Percentiles rank a stretch among this genome's conserved stretches.
Conservation (phyloP, 2,113 vertebrate species). For the Actenoides hombroni region DNA sequence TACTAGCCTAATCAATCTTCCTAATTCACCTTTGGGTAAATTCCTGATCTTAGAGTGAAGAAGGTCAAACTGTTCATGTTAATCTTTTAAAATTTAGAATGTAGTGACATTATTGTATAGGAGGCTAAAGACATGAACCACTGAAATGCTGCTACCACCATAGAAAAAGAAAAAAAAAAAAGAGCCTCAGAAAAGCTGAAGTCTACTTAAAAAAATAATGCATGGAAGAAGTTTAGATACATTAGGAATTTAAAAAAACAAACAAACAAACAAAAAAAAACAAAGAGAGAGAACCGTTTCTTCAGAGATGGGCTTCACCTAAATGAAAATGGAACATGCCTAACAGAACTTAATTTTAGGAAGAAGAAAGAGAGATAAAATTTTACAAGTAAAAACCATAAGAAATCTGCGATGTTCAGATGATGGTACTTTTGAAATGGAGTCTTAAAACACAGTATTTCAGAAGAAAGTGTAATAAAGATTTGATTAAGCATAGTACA, state of each 20-base stretch:
- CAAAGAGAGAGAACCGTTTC: accelerated
- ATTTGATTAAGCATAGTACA: neutral
- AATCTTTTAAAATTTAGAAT: neutral
- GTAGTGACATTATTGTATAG: neutral
- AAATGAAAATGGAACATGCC: neutral
- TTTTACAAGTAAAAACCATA: neutral
- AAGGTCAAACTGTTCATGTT: neutral
- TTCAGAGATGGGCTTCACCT: neutral
- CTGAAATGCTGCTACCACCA: neutral
- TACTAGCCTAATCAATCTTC: neutral
- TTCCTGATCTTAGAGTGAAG: neutral
- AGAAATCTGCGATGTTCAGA: neutral
- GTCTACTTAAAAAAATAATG: neutral
- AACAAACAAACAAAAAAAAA: neutral
- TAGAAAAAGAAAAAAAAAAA: neutral
- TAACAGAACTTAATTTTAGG: neutral
- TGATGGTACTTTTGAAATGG: neutral
- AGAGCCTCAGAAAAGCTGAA: neutral
- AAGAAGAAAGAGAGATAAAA: neutral
- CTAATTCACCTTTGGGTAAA: neutral
- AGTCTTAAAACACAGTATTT: neutral
- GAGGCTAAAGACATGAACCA: neutral
- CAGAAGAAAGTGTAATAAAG: neutral
- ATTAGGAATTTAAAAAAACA: too few species aligned
- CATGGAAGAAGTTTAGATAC: neutral